These are phyloP conservation scores for Caenorhabditis imperialis DNA, from an alignment of 2,888 invertebrate genomes.

Conservation along the genomic window DNA sequence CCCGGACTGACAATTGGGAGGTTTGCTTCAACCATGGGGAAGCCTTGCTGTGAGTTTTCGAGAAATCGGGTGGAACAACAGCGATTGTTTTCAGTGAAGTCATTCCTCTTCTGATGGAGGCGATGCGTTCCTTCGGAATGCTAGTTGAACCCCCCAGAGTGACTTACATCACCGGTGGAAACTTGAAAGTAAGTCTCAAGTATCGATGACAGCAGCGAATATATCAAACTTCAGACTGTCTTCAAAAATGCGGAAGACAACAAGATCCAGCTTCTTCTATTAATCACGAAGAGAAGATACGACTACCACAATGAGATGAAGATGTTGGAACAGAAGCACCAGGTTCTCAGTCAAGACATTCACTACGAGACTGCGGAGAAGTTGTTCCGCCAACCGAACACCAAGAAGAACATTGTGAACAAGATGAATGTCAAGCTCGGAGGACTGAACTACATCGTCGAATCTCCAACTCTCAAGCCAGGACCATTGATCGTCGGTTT, in stretches of 20 bases:
- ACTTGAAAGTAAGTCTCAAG: not conserved
- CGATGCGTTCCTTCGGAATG: conserved; percentile 1
- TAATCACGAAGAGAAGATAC: conserved; percentile 5
- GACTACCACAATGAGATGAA: conserved; percentile 37
- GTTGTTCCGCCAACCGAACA: not conserved
- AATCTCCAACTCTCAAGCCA: not conserved
- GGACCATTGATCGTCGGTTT: conserved; percentile 20
- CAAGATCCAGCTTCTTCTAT: conserved; percentile 11
- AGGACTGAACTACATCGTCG: conserved; percentile 37
- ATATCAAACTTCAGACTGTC: conserved; percentile 16
- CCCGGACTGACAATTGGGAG: not conserved
- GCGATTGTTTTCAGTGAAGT: not conserved
- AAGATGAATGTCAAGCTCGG: conserved; percentile 43
- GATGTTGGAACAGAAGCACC: conserved; percentile 33
- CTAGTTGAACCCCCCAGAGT: not conserved
- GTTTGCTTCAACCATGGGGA: not conserved
- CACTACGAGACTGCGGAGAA: conserved; percentile 7
- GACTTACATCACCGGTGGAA: not conserved
- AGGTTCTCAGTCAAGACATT: conserved; percentile 45
- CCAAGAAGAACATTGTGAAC: conserved; percentile 26
- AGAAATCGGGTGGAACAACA: not conserved
- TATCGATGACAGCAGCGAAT: too few relatives aligned
- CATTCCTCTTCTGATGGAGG: too few relatives aligned
- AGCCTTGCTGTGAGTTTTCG: not conserved
- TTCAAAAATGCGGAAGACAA: conserved; percentile 5